Percentiles rank a stretch among this genome's conserved stretches.
Conservation (phyloP, 2,888 invertebrate species). For the Malthinus seriepunctatus region DNA sequence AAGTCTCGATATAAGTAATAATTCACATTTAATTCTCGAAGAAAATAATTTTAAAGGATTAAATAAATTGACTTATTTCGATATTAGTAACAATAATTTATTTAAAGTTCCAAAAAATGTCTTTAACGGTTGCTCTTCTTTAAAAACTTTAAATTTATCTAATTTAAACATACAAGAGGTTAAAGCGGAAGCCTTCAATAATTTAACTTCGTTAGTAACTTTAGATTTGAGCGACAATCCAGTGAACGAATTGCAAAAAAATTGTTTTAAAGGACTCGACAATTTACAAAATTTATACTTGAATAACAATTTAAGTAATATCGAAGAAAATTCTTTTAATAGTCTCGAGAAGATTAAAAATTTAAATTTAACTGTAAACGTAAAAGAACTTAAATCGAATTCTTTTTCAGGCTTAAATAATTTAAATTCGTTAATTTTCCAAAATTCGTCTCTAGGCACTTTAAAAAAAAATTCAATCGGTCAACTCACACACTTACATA, state of each 20-base stretch:
- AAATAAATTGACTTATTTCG: too few relatives aligned
- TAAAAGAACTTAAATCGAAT: background rate
- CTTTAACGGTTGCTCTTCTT: conserved; percentile 1
- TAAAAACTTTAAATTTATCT: conserved; percentile 3
- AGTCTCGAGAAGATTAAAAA: too few relatives aligned
- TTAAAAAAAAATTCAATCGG: background rate
- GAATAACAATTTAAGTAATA: background rate
- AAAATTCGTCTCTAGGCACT: background rate
- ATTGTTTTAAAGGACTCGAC: background rate
- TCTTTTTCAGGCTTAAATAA: background rate
- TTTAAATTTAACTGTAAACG: background rate
- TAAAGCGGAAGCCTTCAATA: conserved; percentile 1
- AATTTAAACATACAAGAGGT: background rate
- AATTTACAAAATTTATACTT: background rate
- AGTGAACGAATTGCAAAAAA: background rate
- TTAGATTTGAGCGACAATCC: conserved; percentile 7
- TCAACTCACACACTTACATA: background rate
- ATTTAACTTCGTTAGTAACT: background rate
- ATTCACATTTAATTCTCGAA: too few relatives aligned
- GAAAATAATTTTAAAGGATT: too few relatives aligned
- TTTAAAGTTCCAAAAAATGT: background rate
- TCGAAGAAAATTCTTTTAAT: background rate
- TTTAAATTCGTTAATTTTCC: background rate
- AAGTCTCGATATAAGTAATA: background rate
- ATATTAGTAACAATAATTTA: background rate